Percentiles rank a stretch among this genome's conserved stretches.
Conservation (phyloP, 2,113 vertebrate genomes). For the Centropus bengalensis region DNA sequence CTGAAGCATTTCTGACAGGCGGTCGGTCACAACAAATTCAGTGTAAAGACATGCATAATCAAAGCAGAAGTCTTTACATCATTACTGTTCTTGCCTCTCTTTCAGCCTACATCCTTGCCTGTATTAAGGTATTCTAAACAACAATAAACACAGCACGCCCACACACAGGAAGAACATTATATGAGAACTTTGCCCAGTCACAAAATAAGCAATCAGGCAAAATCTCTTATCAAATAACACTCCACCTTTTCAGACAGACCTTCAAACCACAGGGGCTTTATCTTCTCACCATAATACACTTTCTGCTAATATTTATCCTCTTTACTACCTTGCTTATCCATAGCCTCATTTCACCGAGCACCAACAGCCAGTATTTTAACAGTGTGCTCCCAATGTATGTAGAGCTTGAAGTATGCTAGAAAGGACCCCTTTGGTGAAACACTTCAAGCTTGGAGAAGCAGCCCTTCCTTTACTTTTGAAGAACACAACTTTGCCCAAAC, state of each 20-base stretch:
- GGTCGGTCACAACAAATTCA: not conserved
- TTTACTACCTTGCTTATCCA: not conserved
- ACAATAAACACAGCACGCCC: not conserved
- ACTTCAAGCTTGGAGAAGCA: not conserved
- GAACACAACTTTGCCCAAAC: not conserved
- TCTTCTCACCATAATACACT: not conserved
- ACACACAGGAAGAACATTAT: not conserved
- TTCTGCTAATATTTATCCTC: not conserved
- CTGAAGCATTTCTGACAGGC: fast-evolving
- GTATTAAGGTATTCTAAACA: not conserved
- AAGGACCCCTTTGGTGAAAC: not conserved
- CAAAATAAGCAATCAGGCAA: not conserved
- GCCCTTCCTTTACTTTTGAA: not conserved
- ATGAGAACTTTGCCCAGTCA: not conserved
- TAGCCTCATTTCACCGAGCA: not conserved
- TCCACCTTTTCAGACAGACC: not conserved
- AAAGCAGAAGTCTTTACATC: not conserved
- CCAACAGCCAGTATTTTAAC: not conserved
- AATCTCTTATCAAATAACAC: fast-evolving
- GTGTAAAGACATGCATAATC: not conserved
- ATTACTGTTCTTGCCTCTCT: not conserved
- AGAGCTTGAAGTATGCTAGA: not conserved
- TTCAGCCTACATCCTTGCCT: not conserved
- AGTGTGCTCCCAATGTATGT: fast-evolving
- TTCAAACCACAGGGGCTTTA: not conserved